These are phyloP conservation scores for Pemphigus obesinymphae DNA, from an alignment of 1,140 invertebrate genomes.

Conservation along the genomic window DNA sequence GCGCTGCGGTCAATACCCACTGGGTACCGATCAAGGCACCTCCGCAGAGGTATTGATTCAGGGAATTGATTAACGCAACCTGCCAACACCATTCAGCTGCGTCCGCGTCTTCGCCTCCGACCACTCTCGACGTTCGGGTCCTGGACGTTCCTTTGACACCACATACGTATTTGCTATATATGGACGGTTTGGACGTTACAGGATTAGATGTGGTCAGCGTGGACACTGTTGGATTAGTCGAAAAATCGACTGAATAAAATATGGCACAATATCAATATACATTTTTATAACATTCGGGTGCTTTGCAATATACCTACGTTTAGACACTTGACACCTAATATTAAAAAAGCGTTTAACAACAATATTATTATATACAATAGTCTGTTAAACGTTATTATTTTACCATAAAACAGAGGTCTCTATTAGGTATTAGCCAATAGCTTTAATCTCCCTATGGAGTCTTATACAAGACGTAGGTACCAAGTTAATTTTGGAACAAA, in stretches of 20 bases:
- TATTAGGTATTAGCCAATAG: too few species aligned
- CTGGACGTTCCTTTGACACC: constrained; percentile 71
- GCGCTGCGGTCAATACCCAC: constrained; percentile 92
- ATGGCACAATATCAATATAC: too few species aligned
- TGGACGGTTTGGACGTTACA: constrained; percentile 56
- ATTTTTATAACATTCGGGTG: too few species aligned
- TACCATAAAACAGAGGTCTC: too few species aligned
- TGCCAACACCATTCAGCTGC: constrained; percentile 95
- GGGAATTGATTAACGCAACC: constrained; percentile 85
- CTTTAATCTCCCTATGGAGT: too few species aligned
- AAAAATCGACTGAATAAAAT: not conserved
- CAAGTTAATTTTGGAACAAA: too few species aligned
- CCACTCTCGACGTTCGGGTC: constrained; percentile 63
- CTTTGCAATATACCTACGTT: too few species aligned
- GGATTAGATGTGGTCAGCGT: constrained; percentile 19
- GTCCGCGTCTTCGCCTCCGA: constrained; percentile 84
- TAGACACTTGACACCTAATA: too few species aligned
- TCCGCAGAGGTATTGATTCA: constrained; percentile 93
- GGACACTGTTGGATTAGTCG: constrained; percentile 9
- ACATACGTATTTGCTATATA: constrained; percentile 86
- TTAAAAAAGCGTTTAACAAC: too few species aligned
- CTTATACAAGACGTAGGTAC: too few species aligned
- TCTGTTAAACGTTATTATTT: too few species aligned
- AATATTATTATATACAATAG: too few species aligned
- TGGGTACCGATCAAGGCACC: constrained; percentile 89